These are phyloP conservation scores for Scaptomyza pallida DNA, from an alignment of 1,140 invertebrate genomes.

Conservation along the genomic window DNA sequence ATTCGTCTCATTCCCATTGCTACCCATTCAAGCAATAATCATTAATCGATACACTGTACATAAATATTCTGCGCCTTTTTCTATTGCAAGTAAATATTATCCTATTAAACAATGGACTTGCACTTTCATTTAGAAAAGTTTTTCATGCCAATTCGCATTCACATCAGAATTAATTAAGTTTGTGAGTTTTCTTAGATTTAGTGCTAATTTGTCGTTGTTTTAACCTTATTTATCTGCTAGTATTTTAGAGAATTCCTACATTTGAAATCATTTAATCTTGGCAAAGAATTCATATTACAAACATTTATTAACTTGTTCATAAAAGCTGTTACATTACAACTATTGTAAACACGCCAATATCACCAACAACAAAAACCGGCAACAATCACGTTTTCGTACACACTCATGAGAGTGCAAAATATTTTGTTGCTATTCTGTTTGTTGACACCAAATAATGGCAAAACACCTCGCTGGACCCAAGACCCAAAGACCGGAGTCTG, in stretches of 20 bases:
- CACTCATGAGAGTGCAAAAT: conserved; percentile 70
- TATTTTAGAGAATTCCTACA: too few relatives aligned
- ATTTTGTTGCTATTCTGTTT: conserved; percentile 79
- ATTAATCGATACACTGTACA: conserved; percentile 22
- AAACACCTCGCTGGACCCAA: conserved; percentile 4
- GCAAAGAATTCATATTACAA: too few relatives aligned
- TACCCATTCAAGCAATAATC: conserved; percentile 33
- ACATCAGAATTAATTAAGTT: too few relatives aligned
- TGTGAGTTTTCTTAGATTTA: too few relatives aligned
- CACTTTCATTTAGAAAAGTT: not conserved
- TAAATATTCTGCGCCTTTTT: conserved; percentile 11
- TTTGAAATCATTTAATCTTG: too few relatives aligned
- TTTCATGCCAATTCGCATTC: not conserved
- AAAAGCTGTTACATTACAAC: conserved; percentile 22
- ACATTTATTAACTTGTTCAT: not conserved
- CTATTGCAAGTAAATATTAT: conserved; percentile 36
- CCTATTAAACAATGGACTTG: conserved; percentile 4
- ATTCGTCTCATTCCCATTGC: conserved; percentile 27
- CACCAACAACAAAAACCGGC: conserved; percentile 35
- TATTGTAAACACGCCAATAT: conserved; percentile 19
- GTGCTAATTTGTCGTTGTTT: too few relatives aligned
- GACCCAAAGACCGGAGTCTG: not conserved
- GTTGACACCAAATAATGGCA: conserved; percentile 65
- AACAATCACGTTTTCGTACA: conserved; percentile 57
- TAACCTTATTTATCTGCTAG: too few relatives aligned